Base-by-base conservation (phyloP, 2,888 invertebrate genomes). In the Sylvicola cinctus region DNA sequence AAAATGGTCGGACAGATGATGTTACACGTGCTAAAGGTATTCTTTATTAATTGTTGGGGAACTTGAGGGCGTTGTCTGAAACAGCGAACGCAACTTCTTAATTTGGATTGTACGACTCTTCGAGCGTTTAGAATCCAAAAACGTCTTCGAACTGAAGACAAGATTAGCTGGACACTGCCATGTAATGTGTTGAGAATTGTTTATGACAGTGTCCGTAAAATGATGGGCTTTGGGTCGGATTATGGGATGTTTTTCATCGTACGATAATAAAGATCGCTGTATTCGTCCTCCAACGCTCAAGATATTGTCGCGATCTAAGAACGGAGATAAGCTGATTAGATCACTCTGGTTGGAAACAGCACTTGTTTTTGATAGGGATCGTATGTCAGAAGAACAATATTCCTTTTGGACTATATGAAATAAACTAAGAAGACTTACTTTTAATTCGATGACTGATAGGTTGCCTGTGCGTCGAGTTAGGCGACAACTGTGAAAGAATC, bases 271-370 rank as follows among this genome's bases (percentile, higher is more conserved):
- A 8, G 34, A 16, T 6, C 23, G 29, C 13, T 29, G 34, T 10
- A 34, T 16, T 26, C 34, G 34, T 16, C 34, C 34, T 17, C 34
- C 34, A 4, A 34, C 34, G n/a, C 34, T 12, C 15, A 34, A n/a
- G 3, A 29, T 16, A 16, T 23, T 23, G 11, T 29, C n/a, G 11
- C 3, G 2, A 30, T 30, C 29, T n/a, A n/a, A 4, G 10, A n/a
- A 25, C 5, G 16, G 35, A 13, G 13, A 14, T 12, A 16, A 30
- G 16, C 14, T 16, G 3, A 4, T 6, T 3, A 34, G 16, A n/a
- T 27, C 7, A 7, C 29, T 34, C 20, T 34, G 17, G 4, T 10
- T 2, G 3, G 13, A 15, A 3, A 11, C 2, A 5, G 16, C 3
- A 3, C 6, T 10, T 5, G 13, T 6, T 5, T 12, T 6, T 23